A percentile compares a stretch with the other conserved stretches of the same genome.
phyloP scores from a whole-genome alignment of 2,888 invertebrate genomes.

The Chymomyza fuscimana region DNA sequence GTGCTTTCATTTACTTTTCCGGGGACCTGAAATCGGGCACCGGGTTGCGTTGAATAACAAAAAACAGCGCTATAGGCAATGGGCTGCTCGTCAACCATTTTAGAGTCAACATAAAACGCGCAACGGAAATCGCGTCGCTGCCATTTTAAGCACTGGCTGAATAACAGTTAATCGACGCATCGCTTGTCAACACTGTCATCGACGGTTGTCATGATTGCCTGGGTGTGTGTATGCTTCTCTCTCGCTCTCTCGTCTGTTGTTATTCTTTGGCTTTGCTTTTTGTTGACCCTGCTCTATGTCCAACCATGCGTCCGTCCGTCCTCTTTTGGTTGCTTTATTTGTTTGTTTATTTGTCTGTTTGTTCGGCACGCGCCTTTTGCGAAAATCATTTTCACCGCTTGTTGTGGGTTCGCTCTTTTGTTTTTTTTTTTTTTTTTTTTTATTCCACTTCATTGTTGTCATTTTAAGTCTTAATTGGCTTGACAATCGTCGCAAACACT shows the following conservation, averaged over 20 bases:
- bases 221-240: slow-evolving; percentile 17
- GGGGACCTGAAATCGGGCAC: slow-evolving; percentile 38
- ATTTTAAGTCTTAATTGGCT: slow-evolving; percentile 59
- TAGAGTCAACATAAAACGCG: slow-evolving; percentile 16
- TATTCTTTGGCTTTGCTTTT: slow-evolving; percentile 15
- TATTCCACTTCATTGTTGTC: slow-evolving; percentile 42
- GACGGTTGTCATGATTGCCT: slow-evolving; percentile 36
- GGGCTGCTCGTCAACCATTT: background rate
- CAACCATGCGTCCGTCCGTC: slow-evolving; percentile 33
- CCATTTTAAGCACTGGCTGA: slow-evolving; percentile 69
- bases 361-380: slow-evolving; percentile 30
- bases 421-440: slow-evolving; percentile 14
- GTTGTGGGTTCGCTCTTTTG: background rate
- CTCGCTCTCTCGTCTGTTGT: slow-evolving; percentile 16
- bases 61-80: background rate
- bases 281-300: slow-evolving; percentile 15
- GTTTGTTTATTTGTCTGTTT: slow-evolving; percentile 67
- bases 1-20: slow-evolving; percentile 69
- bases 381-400: slow-evolving; percentile 13
- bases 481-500: slow-evolving; percentile 19
- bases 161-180: slow-evolving; percentile 72
- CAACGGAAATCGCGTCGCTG: slow-evolving; percentile 63
- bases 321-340: slow-evolving; percentile 19
- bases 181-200: slow-evolving; percentile 52
- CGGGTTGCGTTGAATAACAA: slow-evolving; percentile 17